Conservation (phyloP, 1,140 invertebrate genomes). For the Pachypsylla venusta region DNA sequence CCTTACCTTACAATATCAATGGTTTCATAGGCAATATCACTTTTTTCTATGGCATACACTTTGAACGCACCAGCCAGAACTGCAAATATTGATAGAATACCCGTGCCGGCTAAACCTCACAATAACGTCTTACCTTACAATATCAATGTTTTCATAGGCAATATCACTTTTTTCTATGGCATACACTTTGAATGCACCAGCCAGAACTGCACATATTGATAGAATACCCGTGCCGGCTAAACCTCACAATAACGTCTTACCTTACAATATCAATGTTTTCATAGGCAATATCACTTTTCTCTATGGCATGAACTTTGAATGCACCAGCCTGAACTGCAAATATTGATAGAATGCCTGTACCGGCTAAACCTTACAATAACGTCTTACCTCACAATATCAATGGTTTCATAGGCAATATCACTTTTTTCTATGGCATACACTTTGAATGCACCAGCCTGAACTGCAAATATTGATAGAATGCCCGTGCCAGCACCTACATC, state of each 20-base stretch:
- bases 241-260: no score
- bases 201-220: slow-evolving; percentile 88
- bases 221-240: slow-evolving; percentile 95
- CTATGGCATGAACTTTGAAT: slow-evolving; percentile 79
- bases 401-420: slow-evolving; percentile 70
- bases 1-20: slow-evolving; percentile 70
- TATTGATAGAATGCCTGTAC: slow-evolving; percentile 91
- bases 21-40: slow-evolving; percentile 72
- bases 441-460: slow-evolving; percentile 78
- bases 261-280: slow-evolving; percentile 72
- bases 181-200: slow-evolving; percentile 81
- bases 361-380: no score
- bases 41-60: slow-evolving; percentile 88
- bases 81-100: slow-evolving; percentile 90
- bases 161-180: slow-evolving; percentile 86
- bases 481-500: slow-evolving; percentile 96
- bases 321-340: slow-evolving; percentile 92
- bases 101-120: slow-evolving; percentile 96
- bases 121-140: slow-evolving; percentile 69
- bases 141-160: slow-evolving; percentile 68
- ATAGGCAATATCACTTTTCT: slow-evolving; percentile 78
- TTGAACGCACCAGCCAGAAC: slow-evolving; percentile 82
- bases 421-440: slow-evolving; percentile 91
- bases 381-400: slow-evolving; percentile 66
- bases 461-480: slow-evolving; percentile 91